Conservation (phyloP, 2,797 vertebrate species). For the Paramormyrops hopkinsi region DNA sequence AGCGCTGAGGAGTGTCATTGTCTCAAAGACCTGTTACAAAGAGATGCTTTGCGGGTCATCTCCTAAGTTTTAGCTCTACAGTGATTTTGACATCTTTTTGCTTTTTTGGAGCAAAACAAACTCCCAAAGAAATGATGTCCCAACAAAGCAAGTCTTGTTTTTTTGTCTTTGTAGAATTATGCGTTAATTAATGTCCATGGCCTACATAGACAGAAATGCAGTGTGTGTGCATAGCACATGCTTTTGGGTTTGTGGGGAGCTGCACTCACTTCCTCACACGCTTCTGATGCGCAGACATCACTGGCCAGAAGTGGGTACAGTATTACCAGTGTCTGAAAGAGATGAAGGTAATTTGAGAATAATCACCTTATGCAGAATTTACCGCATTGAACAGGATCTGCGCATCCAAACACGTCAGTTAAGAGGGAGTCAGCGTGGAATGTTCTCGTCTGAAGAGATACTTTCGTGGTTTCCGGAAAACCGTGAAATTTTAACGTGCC, state of each 20-base stretch:
- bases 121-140: not conserved
- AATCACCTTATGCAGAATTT: conserved; percentile 31
- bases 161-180: not conserved
- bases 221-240: not conserved
- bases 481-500: conserved; percentile 60
- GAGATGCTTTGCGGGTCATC: not conserved
- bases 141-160: not conserved
- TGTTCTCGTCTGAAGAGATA: conserved; percentile 10
- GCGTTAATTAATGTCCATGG: not conserved
- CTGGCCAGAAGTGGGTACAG: not conserved
- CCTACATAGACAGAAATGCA: not conserved
- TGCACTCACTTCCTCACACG: not conserved
- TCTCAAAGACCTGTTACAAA: conserved; percentile 52
- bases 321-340: conserved; percentile 20
- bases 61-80: not conserved
- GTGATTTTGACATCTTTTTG: not conserved
- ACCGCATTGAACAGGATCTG: conserved; percentile 24
- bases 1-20: conserved; percentile 41
- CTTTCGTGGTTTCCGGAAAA: conserved; percentile 5
- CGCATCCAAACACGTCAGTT: not conserved
- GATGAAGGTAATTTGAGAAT: conserved; percentile 29
- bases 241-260: not conserved
- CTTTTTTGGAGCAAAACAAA: not conserved
- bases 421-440: not conserved
- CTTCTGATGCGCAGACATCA: not conserved